A percentile compares a stretch with the other conserved stretches of the same genome.
These are phyloP conservation scores for Buceros bicornis DNA, from an alignment of 2,797 vertebrate genomes.

Conservation along the genomic window DNA sequence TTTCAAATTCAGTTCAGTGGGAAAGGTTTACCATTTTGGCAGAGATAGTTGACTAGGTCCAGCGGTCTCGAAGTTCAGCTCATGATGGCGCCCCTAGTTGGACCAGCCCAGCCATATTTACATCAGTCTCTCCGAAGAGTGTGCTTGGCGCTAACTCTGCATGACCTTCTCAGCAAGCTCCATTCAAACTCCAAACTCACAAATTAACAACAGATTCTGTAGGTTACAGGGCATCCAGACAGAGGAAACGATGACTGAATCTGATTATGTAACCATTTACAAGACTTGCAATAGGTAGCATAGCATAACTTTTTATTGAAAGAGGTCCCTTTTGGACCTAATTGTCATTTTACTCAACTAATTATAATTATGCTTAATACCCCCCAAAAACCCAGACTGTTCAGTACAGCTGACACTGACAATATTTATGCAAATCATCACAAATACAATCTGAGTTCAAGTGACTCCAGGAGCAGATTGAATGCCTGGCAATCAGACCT, in stretches of 20 bases:
- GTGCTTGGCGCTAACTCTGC: background rate
- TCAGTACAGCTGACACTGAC: constrained; percentile 44
- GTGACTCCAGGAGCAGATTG: constrained; percentile 48
- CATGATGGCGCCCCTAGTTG: background rate
- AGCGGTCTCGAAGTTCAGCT: background rate
- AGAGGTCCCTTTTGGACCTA: constrained; percentile 20
- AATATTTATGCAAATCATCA: constrained; percentile 45
- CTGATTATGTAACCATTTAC: constrained; percentile 1
- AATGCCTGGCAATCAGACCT: constrained; percentile 46
- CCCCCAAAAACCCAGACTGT: background rate
- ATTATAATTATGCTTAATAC: constrained; percentile 41
- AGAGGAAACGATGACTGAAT: constrained; percentile 11
- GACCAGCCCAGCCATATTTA: background rate
- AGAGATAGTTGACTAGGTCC: background rate
- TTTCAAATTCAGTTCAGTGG: background rate
- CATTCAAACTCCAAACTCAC: background rate
- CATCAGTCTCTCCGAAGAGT: background rate
- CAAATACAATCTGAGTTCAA: constrained; percentile 40
- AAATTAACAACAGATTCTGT: constrained; percentile 49
- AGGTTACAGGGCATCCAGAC: background rate
- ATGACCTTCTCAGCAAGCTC: background rate
- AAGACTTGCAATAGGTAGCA: background rate
- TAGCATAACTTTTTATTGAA: constrained; percentile 35
- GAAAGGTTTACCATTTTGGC: background rate
- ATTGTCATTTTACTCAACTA: constrained; percentile 40